phyloP scores from a whole-genome alignment of 2,888 invertebrate genomes.

The Amblyjoppa fuscipennis region DNA sequence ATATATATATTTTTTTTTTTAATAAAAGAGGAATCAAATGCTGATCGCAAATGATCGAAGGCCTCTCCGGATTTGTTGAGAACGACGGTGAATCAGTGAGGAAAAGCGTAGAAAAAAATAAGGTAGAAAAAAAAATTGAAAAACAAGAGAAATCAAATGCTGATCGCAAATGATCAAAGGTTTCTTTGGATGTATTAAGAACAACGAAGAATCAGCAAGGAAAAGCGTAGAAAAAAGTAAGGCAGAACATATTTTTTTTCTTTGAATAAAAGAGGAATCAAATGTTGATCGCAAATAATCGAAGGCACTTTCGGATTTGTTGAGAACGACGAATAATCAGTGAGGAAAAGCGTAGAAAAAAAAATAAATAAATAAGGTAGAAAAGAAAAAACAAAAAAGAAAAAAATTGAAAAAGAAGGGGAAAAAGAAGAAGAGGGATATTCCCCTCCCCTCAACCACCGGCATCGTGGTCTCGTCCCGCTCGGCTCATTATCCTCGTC shows the following conservation, averaged over 20 bases:
- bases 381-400: slow-evolving; percentile 8
- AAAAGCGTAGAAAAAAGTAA: not conserved
- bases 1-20: no score
- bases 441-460: slow-evolving; percentile 36
- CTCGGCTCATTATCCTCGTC: slow-evolving; percentile 70
- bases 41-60: not conserved
- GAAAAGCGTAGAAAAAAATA: slow-evolving; percentile 10
- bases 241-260: no score
- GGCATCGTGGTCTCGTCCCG: slow-evolving; percentile 57
- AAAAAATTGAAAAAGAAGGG: not conserved
- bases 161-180: no score
- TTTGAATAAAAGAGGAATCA: not conserved
- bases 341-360: not conserved
- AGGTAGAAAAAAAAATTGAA: no score
- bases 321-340: not conserved
- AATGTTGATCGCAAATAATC: not conserved
- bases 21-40: not conserved
- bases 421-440: not conserved
- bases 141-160: no score
- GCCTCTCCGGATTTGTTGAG: not conserved
- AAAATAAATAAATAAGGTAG: not conserved
- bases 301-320: not conserved
- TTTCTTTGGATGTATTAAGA: no score
- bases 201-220: not conserved
- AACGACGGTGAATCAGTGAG: not conserved